These are phyloP conservation scores for Tolmerus cingulatus DNA, from an alignment of 2,888 invertebrate genomes.

Conservation along the genomic window DNA sequence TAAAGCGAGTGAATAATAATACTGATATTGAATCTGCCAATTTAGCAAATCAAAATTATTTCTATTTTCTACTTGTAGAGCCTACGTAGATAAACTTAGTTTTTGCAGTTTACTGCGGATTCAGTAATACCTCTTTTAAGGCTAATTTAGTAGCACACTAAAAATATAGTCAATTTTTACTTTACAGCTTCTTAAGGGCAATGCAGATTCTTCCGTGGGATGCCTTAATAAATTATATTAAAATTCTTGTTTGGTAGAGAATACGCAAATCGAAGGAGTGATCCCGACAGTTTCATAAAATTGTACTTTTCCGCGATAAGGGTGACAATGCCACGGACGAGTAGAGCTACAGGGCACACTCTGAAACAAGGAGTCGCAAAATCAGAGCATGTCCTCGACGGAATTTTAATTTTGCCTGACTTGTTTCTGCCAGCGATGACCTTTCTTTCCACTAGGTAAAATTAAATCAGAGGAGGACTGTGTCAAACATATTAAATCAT, in stretches of 20 bases:
- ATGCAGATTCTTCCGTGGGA: constrained; percentile 68
- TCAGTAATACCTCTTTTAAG: too few relatives aligned
- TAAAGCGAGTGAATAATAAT: too few relatives aligned
- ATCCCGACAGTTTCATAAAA: constrained; percentile 55
- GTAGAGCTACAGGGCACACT: not conserved
- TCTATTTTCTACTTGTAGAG: too few relatives aligned
- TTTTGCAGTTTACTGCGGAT: too few relatives aligned
- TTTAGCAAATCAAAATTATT: too few relatives aligned
- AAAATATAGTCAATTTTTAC: too few relatives aligned
- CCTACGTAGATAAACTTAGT: too few relatives aligned
- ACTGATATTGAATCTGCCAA: too few relatives aligned
- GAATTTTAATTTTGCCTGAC: constrained; percentile 58
- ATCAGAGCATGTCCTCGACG: constrained; percentile 1
- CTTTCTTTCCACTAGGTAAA: constrained; percentile 56
- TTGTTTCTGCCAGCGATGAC: constrained; percentile 58
- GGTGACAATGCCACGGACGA: not conserved
- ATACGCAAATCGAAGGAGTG: constrained; percentile 62
- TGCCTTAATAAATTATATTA: constrained; percentile 78
- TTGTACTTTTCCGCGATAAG: constrained; percentile 55
- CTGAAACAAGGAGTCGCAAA: constrained; percentile 48
- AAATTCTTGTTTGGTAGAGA: constrained; percentile 79
- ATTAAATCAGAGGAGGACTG: constrained; percentile 71
- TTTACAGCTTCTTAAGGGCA: too few relatives aligned
- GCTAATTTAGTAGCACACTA: too few relatives aligned
- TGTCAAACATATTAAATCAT: constrained; percentile 80